A percentile compares a stretch with the other conserved stretches of the same genome.
Conservation (phyloP, 2,113 vertebrate genomes). For the Oriolus oriolus region DNA sequence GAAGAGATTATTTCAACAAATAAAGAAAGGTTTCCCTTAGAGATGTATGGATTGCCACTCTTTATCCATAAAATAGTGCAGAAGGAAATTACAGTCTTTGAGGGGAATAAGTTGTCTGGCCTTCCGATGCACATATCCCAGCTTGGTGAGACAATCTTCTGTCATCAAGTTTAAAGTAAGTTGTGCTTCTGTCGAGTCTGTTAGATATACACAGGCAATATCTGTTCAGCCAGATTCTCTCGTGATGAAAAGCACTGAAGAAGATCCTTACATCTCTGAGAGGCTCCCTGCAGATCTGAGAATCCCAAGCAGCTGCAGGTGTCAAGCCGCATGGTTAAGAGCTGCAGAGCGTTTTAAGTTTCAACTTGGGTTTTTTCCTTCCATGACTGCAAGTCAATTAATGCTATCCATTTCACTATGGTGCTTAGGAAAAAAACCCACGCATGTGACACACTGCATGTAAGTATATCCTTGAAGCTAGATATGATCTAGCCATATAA, state of each 20-base stretch:
- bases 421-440: background rate
- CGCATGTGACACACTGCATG: background rate
- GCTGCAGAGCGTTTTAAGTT: background rate
- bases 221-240: background rate
- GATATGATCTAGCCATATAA: background rate
- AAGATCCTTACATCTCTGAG: background rate
- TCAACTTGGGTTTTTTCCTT: background rate
- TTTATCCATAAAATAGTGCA: background rate
- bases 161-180: background rate
- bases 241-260: background rate
- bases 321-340: background rate
- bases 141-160: background rate
- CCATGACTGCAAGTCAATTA: background rate
- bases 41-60: background rate
- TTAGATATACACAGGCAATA: background rate
- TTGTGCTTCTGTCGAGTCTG: background rate
- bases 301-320: background rate
- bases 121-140: background rate
- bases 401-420: background rate
- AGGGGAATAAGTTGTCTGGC: background rate
- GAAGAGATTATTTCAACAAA: background rate
- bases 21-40: background rate
- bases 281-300: background rate
- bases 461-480: background rate
- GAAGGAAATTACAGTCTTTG: background rate